phyloP scores from a whole-genome alignment of 2,888 invertebrate species.

The Leptogaster cylindrica region DNA sequence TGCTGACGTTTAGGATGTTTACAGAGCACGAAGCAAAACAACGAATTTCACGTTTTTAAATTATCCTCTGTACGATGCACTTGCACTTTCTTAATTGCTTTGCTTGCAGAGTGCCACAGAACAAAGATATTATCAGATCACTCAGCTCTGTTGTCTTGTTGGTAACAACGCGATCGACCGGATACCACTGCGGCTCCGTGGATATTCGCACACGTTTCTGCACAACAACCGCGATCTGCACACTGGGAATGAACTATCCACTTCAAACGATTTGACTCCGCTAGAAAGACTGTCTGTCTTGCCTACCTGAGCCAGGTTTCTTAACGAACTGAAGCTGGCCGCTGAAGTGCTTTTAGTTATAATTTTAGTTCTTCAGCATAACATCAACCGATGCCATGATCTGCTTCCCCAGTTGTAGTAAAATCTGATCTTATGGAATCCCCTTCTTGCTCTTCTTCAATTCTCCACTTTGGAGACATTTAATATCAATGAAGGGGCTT shows the following conservation, averaged over 20 bases:
- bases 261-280: too few relatives aligned
- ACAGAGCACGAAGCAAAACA: not conserved
- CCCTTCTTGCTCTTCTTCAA: not conserved
- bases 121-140: not conserved
- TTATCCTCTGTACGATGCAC: not conserved
- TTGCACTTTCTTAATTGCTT: slow-evolving; percentile 2
- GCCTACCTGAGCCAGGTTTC: not conserved
- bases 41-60: not conserved
- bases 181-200: not conserved
- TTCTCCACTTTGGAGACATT: not conserved
- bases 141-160: not conserved
- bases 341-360: not conserved
- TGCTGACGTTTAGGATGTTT: not conserved
- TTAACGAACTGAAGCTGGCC: not conserved
- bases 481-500: not conserved
- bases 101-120: not conserved
- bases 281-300: not conserved
- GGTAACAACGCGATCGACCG: not conserved
- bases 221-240: not conserved
- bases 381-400: not conserved
- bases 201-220: not conserved
- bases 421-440: not conserved
- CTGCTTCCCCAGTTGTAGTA: not conserved
- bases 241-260: not conserved
- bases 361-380: not conserved